Percentiles rank a stretch among this genome's conserved stretches.
phyloP scores from a whole-genome alignment of 2,888 invertebrate species.

The Isotomurus palustris region DNA sequence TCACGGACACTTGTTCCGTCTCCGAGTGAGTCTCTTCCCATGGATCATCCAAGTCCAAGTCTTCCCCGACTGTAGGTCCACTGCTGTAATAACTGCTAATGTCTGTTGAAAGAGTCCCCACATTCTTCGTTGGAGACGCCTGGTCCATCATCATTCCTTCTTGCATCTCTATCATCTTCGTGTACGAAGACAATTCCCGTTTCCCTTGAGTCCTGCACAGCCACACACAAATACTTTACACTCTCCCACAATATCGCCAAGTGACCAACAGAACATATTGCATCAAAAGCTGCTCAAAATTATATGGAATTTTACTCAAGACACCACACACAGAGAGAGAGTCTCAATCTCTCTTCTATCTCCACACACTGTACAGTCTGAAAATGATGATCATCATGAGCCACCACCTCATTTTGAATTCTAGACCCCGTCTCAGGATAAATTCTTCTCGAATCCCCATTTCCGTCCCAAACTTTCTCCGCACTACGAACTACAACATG shows the following conservation, averaged over 20 bases:
- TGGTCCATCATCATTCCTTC: constrained; percentile 22
- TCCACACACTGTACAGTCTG: no score
- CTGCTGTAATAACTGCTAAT: constrained; percentile 25
- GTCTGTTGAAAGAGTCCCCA: constrained; percentile 1
- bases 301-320: no score
- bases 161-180: constrained; percentile 35
- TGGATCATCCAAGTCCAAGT: constrained; percentile 31
- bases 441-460: no score
- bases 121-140: constrained; percentile 7
- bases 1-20: constrained; percentile 15
- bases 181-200: constrained; percentile 35
- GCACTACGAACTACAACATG: no score
- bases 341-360: no score
- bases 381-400: no score
- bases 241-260: neutral
- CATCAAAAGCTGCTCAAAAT: no score
- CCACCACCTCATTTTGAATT: no score
- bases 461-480: no score
- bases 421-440: no score
- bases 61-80: constrained; percentile 14
- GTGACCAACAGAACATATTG: no score
- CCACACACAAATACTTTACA: constrained; percentile 2
- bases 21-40: constrained; percentile 36
- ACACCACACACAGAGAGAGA: no score
- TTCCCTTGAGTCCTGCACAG: constrained; percentile 35